Conservation (phyloP, 2,888 invertebrate species). For the Creontiades dilutus region DNA sequence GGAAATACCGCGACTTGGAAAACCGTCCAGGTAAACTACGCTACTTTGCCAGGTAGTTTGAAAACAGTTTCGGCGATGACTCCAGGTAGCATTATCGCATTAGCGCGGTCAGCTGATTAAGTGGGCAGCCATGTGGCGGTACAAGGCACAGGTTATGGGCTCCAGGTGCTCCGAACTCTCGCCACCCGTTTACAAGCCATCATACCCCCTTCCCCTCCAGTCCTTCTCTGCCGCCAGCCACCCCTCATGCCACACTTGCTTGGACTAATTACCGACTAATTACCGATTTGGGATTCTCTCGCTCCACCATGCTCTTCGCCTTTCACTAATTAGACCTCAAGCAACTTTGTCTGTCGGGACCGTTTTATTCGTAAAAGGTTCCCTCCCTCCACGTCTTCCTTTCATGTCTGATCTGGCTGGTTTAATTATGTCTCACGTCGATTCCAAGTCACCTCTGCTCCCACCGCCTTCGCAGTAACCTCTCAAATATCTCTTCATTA, state of each 20-base stretch:
- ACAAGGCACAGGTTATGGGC: constrained; percentile 18
- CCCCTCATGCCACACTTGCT: constrained; percentile 43
- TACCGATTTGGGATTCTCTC: constrained; percentile 54
- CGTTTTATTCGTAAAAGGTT: constrained; percentile 53
- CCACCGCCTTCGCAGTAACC: not conserved
- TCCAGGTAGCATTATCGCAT: constrained; percentile 6
- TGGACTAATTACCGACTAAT: constrained; percentile 61
- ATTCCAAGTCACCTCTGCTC: constrained; percentile 9
- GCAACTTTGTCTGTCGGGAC: constrained; percentile 51
- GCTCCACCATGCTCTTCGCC: constrained; percentile 45
- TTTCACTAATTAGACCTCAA: constrained; percentile 65
- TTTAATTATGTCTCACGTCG: constrained; percentile 52
- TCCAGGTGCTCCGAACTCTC: constrained; percentile 9
- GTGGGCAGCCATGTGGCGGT: constrained; percentile 12
- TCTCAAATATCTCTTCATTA: constrained; percentile 61
- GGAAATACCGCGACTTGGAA: too few species aligned
- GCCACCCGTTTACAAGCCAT: constrained; percentile 19
- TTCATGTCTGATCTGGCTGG: constrained; percentile 58
- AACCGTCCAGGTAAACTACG: too few species aligned
- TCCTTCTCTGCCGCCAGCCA: not conserved
- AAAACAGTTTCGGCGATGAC: too few species aligned
- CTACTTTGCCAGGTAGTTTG: too few species aligned
- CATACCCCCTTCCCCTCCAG: not conserved
- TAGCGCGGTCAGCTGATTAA: constrained; percentile 55
- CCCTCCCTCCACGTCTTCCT: constrained; percentile 44